These are phyloP conservation scores for Gorsachius magnificus DNA, from an alignment of 2,797 vertebrate species.

Conservation along the genomic window DNA sequence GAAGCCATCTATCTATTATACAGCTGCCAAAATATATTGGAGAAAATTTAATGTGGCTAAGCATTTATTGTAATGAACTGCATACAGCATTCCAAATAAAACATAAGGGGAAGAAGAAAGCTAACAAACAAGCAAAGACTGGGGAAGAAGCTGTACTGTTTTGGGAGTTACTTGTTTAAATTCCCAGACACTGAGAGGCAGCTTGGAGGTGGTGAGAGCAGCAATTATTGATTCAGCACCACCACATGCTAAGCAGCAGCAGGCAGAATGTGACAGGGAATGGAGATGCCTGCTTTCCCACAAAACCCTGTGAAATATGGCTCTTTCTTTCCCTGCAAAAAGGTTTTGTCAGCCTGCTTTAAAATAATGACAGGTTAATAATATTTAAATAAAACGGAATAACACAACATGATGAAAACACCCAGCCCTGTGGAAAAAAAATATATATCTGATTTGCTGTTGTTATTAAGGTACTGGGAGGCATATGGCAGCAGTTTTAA, in stretches of 20 bases:
- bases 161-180: background rate
- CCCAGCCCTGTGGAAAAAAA: background rate
- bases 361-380: conserved; percentile 7
- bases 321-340: conserved; percentile 3
- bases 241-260: background rate
- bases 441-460: background rate
- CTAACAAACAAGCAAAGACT: background rate
- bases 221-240: background rate
- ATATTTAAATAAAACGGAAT: background rate
- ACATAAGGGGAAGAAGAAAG: background rate
- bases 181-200: background rate
- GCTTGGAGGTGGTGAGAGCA: background rate
- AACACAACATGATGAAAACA: background rate
- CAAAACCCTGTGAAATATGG: background rate
- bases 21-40: background rate
- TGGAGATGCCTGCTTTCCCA: background rate
- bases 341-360: conserved; percentile 18
- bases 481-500: background rate
- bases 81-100: background rate
- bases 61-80: background rate
- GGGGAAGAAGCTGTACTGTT: background rate
- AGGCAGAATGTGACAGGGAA: background rate
- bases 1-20: background rate
- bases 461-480: background rate
- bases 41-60: background rate